Percentiles rank a stretch among this genome's conserved stretches.
Evolutionary conservation across 2,797 vertebrate species (phyloP).

Genomic region (Spheniscus humboldti): DNA sequence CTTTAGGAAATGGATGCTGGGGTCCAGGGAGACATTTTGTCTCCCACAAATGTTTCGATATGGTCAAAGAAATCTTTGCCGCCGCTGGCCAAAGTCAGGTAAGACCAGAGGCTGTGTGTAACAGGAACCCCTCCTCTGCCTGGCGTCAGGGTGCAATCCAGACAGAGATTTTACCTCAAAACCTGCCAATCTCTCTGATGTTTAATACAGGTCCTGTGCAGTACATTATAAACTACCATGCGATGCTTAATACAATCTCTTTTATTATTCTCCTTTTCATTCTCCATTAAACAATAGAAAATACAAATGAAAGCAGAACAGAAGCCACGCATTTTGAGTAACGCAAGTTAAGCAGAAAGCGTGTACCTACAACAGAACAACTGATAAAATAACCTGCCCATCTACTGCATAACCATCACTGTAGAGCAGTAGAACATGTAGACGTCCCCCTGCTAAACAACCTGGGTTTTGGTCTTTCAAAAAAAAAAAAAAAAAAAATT

Average conservation of each 20-base stretch:
- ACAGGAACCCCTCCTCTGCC: not conserved
- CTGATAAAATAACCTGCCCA: constrained; percentile 32
- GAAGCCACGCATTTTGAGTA: constrained; percentile 66
- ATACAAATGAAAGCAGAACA: constrained; percentile 72
- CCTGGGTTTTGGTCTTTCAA: constrained; percentile 69
- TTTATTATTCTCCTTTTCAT: constrained; percentile 20
- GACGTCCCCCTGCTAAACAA: constrained; percentile 46
- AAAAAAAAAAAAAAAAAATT: constrained; percentile 50
- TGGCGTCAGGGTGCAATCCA: not conserved
- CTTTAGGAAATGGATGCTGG: not conserved
- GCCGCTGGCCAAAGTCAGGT: not conserved
- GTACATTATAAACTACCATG: constrained; percentile 45
- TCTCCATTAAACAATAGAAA: constrained; percentile 66
- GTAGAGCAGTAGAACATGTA: constrained; percentile 51
- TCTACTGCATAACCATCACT: constrained; percentile 37
- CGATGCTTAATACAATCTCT: constrained; percentile 25
- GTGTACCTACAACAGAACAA: constrained; percentile 26
- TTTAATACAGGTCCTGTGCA: constrained; percentile 14
- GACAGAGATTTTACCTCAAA: constrained; percentile 3
- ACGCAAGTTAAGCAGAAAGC: constrained; percentile 53
- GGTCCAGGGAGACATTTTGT: not conserved
- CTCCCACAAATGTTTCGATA: not conserved
- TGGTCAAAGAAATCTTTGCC: not conserved
- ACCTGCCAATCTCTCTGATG: not conserved
- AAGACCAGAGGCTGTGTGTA: not conserved